A percentile compares a stretch with the other conserved stretches of the same genome.
Conservation (phyloP, 2,888 invertebrate species). For the Chydorus sphaericus region DNA sequence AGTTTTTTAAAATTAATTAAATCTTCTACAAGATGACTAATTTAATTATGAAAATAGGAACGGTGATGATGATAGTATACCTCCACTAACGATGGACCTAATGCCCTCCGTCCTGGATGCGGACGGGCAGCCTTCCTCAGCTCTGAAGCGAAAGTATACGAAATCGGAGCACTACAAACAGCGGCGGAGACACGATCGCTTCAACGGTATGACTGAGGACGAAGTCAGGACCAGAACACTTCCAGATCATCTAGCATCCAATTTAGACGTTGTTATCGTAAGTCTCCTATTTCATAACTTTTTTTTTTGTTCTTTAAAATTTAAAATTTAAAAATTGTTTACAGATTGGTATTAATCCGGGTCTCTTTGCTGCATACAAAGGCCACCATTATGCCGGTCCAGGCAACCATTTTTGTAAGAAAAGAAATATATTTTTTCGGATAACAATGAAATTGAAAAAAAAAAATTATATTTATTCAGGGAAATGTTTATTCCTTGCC, state of each 20-base stretch:
- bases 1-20: neutral
- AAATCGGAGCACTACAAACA: slow-evolving; percentile 16
- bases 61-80: neutral
- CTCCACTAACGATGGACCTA: neutral
- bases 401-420: slow-evolving; percentile 92
- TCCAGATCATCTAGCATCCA: slow-evolving; percentile 83
- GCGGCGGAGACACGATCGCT: slow-evolving; percentile 82
- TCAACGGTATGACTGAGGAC: slow-evolving; percentile 92
- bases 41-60: slow-evolving; percentile 2
- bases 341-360: slow-evolving; percentile 96
- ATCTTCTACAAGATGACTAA: neutral
- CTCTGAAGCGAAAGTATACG: slow-evolving; percentile 14
- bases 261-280: slow-evolving; percentile 96
- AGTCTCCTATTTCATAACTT: slow-evolving; percentile 35
- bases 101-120: neutral
- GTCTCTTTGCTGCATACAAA: slow-evolving; percentile 90
- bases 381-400: slow-evolving; percentile 98
- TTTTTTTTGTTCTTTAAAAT: neutral
- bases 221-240: slow-evolving; percentile 84
- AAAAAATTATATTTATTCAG: slow-evolving; percentile 27
- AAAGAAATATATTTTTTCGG: neutral
- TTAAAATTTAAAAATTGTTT: slow-evolving; percentile 22
- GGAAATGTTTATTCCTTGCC: slow-evolving; percentile 89
- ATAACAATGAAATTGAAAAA: neutral
- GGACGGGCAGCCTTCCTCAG: neutral